These are phyloP conservation scores for Enteromius afrohamiltoni DNA, from an alignment of 2,797 vertebrate genomes.

Conservation along the genomic window DNA sequence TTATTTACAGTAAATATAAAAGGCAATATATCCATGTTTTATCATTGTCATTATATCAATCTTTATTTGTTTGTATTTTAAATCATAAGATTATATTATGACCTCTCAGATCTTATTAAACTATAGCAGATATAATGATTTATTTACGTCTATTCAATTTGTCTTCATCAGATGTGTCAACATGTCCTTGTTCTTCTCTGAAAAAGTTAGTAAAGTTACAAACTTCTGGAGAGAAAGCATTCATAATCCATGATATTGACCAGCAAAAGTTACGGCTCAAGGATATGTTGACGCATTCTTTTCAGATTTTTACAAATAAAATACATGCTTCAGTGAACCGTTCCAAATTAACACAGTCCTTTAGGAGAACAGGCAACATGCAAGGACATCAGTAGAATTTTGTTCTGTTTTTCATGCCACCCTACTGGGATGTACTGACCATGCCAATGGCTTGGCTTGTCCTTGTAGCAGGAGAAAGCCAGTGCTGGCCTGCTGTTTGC, in stretches of 20 bases:
- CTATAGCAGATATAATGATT: neutral
- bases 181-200: neutral
- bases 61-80: neutral
- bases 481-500: neutral
- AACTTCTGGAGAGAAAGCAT: neutral
- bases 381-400: constrained; percentile 22
- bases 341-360: constrained; percentile 25
- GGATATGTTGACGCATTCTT: neutral
- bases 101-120: neutral
- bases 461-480: constrained; percentile 4
- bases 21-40: neutral
- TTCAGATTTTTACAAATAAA: constrained; percentile 4
- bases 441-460: constrained; percentile 25
- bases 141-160: neutral
- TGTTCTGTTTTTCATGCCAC: constrained; percentile 20
- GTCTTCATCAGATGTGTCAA: neutral
- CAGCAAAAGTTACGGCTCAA: neutral
- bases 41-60: neutral
- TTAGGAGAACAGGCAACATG: constrained; percentile 23
- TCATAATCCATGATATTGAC: neutral
- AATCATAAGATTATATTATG: neutral
- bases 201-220: neutral
- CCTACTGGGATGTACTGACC: constrained; percentile 16
- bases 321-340: constrained; percentile 4
- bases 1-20: neutral